Base-by-base conservation (phyloP, 92 coral and sea anemone genomes). In the Epizoanthus scotinus region DNA sequence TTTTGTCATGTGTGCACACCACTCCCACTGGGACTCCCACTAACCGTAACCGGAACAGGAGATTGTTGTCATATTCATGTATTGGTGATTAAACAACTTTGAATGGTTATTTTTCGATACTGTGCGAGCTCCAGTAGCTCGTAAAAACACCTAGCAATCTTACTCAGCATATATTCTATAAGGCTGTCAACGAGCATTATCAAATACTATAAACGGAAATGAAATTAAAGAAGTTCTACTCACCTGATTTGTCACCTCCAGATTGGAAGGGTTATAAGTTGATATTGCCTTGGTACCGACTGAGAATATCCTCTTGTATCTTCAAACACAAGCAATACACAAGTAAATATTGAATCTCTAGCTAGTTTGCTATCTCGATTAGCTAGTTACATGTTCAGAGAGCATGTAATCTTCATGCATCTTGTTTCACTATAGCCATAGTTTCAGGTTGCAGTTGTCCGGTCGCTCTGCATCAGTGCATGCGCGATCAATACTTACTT, bases 261-360 rank as follows among this genome's bases (percentile, higher is more conserved):
- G 82, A 65, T 78, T 95, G 19, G 96, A 57, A 12, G 99, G 99
- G 71, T 95, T 95, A 86, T 95, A 95, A 7, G 99, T 95, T 17
- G 99, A 93, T 57, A 95, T 91, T 31, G 98, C 99, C 72, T 95
- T 95, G 25, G 99, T 91, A 15, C 99, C 99, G 29, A 95, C 89
- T 55, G 99, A 95, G 79, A 95, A 95, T 71, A 95, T 89, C 78
- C 99, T 90, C 87, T 95, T 95, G 88, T 95, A 95, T 84, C 99
- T 95, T 85, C 75, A 84, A 84, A 63, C 6, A 38, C 42, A 59
- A 54, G 52, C 56, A 61, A 52, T 71, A 14, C 50, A 25, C 63
- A 22, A 27, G 58, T 62, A 3, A 47, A 63, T 68, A 64, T 5
- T 27, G 47, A 55, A 21, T 14, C 38, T 15, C 6, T 60, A 36